Conservation (phyloP, 1,140 invertebrate species). For the Holcopasites calliopsidis region DNA sequence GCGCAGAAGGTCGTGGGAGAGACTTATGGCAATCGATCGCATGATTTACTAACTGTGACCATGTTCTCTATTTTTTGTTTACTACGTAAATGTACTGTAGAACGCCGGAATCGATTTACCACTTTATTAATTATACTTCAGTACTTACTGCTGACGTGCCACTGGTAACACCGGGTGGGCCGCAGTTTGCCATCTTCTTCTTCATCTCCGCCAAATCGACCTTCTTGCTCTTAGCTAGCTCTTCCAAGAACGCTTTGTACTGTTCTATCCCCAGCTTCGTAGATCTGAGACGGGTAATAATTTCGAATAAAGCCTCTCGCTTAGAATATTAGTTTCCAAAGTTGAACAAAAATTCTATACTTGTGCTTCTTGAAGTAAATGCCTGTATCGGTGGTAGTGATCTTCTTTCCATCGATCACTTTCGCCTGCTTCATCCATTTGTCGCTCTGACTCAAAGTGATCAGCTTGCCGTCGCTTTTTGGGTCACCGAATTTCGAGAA, state of each 20-base stretch:
- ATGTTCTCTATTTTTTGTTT: background rate
- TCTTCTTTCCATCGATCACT: slow-evolving; percentile 94
- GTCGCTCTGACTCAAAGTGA: slow-evolving; percentile 93
- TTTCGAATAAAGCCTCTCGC: background rate
- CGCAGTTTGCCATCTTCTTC: slow-evolving; percentile 88
- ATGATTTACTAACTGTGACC: background rate
- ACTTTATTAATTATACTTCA: background rate
- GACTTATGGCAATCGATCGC: background rate
- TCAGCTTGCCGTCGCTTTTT: slow-evolving; percentile 91
- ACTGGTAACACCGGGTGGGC: slow-evolving; percentile 84
- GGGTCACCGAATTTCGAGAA: slow-evolving; percentile 94
- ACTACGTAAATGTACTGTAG: background rate
- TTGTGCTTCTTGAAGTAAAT: slow-evolving; percentile 95
- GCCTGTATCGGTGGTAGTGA: slow-evolving; percentile 93
- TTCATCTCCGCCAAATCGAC: slow-evolving; percentile 87
- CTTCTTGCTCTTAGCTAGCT: slow-evolving; percentile 90
- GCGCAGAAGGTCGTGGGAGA: background rate
- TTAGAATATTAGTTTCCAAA: background rate
- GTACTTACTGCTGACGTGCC: slow-evolving; percentile 76
- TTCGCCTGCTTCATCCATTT: slow-evolving; percentile 98
- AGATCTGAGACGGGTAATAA: slow-evolving; percentile 72
- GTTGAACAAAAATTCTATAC: no score
- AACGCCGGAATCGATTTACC: background rate
- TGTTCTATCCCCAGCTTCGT: slow-evolving; percentile 86
- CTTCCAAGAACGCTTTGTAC: slow-evolving; percentile 90